Conservation (phyloP, 2,888 invertebrate genomes). For the Campopleginae sp. region DNA sequence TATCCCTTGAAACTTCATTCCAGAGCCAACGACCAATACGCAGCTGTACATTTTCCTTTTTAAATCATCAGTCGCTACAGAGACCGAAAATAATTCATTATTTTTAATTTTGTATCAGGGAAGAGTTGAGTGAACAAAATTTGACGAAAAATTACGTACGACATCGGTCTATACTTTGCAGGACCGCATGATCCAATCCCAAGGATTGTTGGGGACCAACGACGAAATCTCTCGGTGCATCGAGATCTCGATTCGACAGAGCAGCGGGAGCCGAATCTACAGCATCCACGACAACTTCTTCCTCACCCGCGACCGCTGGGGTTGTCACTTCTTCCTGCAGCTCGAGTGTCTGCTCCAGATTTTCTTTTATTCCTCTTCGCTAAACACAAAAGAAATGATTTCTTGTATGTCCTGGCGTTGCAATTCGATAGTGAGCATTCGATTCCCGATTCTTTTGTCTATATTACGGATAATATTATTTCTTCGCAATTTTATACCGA, state of each 20-base stretch:
- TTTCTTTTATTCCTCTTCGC: conserved; percentile 87
- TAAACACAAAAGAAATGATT: conserved; percentile 73
- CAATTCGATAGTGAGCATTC: background rate
- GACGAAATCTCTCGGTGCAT: conserved; percentile 87
- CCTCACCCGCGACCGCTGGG: conserved; percentile 80
- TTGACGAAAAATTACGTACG: conserved; percentile 84
- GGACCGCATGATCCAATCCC: conserved; percentile 95
- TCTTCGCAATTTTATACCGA: too few relatives aligned
- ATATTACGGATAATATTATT: too few relatives aligned
- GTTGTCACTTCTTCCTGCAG: conserved; percentile 84
- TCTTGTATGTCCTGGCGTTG: background rate
- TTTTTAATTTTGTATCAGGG: background rate
- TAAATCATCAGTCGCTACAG: conserved; percentile 91
- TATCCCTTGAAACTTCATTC: conserved; percentile 94
- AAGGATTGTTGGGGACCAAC: conserved; percentile 92
- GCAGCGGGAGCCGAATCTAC: conserved; percentile 83
- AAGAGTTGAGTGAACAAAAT: conserved; percentile 11
- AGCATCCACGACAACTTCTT: conserved; percentile 85
- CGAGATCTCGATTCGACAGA: conserved; percentile 80
- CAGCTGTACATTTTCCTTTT: conserved; percentile 97
- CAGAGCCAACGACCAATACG: conserved; percentile 96
- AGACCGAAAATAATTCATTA: conserved; percentile 35
- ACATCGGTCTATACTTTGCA: conserved; percentile 96
- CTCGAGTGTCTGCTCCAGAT: conserved; percentile 85
- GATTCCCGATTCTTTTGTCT: background rate